These are phyloP conservation scores for Plusia festucae DNA, from an alignment of 2,888 invertebrate genomes.

Conservation along the genomic window DNA sequence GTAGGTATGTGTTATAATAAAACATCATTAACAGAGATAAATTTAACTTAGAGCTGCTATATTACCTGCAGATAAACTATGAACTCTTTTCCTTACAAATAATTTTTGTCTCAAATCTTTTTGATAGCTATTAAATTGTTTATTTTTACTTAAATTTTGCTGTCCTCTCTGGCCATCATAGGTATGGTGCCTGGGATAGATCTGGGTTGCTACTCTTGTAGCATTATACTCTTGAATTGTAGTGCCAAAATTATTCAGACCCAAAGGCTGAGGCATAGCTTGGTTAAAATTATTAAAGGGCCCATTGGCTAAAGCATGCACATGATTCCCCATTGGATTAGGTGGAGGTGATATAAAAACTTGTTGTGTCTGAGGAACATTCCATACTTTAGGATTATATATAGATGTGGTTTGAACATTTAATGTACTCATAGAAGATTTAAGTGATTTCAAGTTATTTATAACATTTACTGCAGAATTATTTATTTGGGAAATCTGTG, in stretches of 20 bases:
- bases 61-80: constrained; percentile 18
- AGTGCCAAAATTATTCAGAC: constrained; percentile 23
- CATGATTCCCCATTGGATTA: constrained; percentile 45
- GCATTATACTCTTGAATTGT: not conserved
- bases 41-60: not conserved
- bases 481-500: constrained; percentile 13
- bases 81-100: constrained; percentile 49
- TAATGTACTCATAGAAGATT: constrained; percentile 31
- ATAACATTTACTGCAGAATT: constrained; percentile 16
- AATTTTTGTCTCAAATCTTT: constrained; percentile 64
- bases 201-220: not conserved
- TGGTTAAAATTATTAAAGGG: constrained; percentile 26
- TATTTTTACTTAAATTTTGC: constrained; percentile 5
- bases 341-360: constrained; percentile 41
- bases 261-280: constrained; percentile 8
- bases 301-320: constrained; percentile 31
- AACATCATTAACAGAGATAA: not conserved
- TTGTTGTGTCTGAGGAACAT: constrained; percentile 41
- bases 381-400: constrained; percentile 62
- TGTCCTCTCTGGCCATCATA: constrained; percentile 12
- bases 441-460: constrained; percentile 33
- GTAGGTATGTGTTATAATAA: not conserved
- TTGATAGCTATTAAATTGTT: constrained; percentile 13
- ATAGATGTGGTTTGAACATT: constrained; percentile 30
- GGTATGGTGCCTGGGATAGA: constrained; percentile 16